A percentile compares a stretch with the other conserved stretches of the same genome.
phyloP scores from a whole-genome alignment of 2,888 invertebrate genomes.

The Tuta absoluta region DNA sequence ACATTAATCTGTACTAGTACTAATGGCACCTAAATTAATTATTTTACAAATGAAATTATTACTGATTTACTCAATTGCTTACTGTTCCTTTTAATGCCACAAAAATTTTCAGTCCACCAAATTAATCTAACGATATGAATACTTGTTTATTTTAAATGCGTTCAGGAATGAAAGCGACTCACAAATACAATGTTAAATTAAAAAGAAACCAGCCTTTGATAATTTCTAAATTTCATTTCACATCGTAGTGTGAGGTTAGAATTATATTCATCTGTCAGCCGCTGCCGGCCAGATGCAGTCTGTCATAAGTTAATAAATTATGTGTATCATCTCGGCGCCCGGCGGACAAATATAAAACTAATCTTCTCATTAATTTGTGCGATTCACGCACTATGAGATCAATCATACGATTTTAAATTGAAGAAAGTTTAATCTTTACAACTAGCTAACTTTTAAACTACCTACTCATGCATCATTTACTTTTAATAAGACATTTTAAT shows the following conservation, averaged over 20 bases:
- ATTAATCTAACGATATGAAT: conserved; percentile 29
- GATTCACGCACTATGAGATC: conserved; percentile 36
- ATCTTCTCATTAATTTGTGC: conserved; percentile 36
- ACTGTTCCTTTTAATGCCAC: conserved; percentile 14
- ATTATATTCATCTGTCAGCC: too few species aligned
- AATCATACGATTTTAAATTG: conserved; percentile 24
- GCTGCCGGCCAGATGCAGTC: too few species aligned
- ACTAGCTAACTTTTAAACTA: conserved; percentile 32
- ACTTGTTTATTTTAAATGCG: conserved; percentile 54
- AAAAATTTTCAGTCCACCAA: conserved; percentile 12
- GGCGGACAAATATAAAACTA: background rate
- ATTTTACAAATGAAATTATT: conserved; percentile 17
- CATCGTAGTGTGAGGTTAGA: too few species aligned
- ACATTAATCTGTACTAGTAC: conserved; percentile 42
- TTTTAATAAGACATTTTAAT: background rate
- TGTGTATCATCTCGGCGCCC: too few species aligned
- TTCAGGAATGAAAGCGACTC: conserved; percentile 49
- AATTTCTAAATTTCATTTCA: background rate
- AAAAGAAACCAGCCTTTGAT: background rate
- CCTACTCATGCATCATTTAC: conserved; percentile 11
- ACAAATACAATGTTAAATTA: conserved; percentile 1
- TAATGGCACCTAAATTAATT: conserved; percentile 60
- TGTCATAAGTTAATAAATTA: too few species aligned
- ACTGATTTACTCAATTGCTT: background rate
- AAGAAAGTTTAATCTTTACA: conserved; percentile 11